phyloP scores from a whole-genome alignment of 2,888 invertebrate genomes.

The Conus canariensis region DNA sequence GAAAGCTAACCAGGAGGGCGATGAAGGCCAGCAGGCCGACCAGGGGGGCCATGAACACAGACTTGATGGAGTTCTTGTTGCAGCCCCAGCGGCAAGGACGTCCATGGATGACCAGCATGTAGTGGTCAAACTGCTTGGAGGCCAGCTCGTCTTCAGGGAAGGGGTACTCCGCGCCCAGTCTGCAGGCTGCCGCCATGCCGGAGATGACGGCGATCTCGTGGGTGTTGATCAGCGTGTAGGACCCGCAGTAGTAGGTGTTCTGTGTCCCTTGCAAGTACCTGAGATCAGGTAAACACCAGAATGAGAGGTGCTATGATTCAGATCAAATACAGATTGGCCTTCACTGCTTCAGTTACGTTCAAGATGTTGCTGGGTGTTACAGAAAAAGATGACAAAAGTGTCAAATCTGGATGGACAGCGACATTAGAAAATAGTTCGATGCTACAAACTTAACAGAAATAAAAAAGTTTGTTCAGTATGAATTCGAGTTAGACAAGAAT shows the following conservation, averaged over 20 bases:
- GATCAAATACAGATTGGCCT: too few species aligned
- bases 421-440: too few species aligned
- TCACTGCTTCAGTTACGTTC: too few species aligned
- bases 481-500: too few species aligned
- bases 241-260: slow-evolving; percentile 66
- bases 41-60: slow-evolving; percentile 57
- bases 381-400: too few species aligned
- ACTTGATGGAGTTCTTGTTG: slow-evolving; percentile 57
- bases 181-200: slow-evolving; percentile 67
- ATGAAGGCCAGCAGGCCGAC: slow-evolving; percentile 58
- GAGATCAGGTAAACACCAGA: background rate
- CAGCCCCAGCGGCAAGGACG: slow-evolving; percentile 56
- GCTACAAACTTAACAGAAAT: too few species aligned
- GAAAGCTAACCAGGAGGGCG: slow-evolving; percentile 52
- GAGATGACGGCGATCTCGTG: slow-evolving; percentile 69
- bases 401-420: too few species aligned
- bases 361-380: too few species aligned
- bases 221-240: slow-evolving; percentile 70
- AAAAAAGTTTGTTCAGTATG: too few species aligned
- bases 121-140: slow-evolving; percentile 68
- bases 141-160: slow-evolving; percentile 65
- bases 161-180: slow-evolving; percentile 68
- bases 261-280: slow-evolving; percentile 63
- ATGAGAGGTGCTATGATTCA: background rate
- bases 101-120: slow-evolving; percentile 66